Conservation (phyloP, 2,888 invertebrate genomes). For the Thumatha senex region DNA sequence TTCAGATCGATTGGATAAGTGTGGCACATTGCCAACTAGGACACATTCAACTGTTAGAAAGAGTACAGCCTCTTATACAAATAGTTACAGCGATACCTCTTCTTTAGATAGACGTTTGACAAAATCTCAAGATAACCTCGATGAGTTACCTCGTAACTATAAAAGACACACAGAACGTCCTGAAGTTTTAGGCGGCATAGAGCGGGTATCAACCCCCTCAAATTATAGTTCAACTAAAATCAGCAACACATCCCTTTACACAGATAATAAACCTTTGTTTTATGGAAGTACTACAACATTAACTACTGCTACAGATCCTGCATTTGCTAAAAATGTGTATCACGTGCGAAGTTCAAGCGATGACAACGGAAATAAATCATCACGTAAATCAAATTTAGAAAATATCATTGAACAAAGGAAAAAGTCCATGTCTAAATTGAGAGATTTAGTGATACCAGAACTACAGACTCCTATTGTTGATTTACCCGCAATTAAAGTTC, state of each 20-base stretch:
- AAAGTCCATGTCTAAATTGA: slow-evolving; percentile 91
- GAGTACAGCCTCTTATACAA: slow-evolving; percentile 53
- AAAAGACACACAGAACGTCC: slow-evolving; percentile 69
- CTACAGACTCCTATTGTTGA: slow-evolving; percentile 86
- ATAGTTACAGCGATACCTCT: slow-evolving; percentile 62
- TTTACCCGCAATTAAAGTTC: slow-evolving; percentile 92
- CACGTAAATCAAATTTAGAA: slow-evolving; percentile 87
- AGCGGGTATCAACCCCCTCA: slow-evolving; percentile 49
- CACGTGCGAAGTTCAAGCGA: slow-evolving; percentile 74
- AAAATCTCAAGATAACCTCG: slow-evolving; percentile 78
- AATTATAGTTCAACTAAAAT: slow-evolving; percentile 46
- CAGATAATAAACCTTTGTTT: slow-evolving; percentile 67
- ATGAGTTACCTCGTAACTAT: slow-evolving; percentile 74
- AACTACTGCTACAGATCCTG: slow-evolving; percentile 54
- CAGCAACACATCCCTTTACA: slow-evolving; percentile 41
- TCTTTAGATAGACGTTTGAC: slow-evolving; percentile 74
- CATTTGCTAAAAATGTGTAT: slow-evolving; percentile 60
- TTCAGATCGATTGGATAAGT: slow-evolving; percentile 70
- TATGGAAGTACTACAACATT: slow-evolving; percentile 75
- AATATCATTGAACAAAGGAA: slow-evolving; percentile 91
- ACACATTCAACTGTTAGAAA: slow-evolving; percentile 57
- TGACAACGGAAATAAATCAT: slow-evolving; percentile 62
- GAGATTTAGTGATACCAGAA: slow-evolving; percentile 95
- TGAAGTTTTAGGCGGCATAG: slow-evolving; percentile 80
- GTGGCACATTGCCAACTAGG: slow-evolving; percentile 66